Conservation (phyloP, 1,140 invertebrate species). For the Idris sp. region DNA sequence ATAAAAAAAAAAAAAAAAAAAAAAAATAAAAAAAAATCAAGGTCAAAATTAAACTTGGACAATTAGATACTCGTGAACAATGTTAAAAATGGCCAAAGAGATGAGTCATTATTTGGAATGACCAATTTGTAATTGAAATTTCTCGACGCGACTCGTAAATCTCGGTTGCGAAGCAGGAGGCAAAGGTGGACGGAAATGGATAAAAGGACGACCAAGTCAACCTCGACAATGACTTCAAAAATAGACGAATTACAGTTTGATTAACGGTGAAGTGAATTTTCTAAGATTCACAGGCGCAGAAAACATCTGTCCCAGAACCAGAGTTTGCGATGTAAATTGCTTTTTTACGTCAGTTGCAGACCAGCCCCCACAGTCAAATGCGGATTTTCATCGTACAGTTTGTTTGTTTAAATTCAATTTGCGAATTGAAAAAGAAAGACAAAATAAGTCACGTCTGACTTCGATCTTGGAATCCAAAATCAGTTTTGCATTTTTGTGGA, state of each 20-base stretch:
- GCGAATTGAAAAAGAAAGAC: no score
- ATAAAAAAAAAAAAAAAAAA: no score
- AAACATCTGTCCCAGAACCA: conserved; percentile 59
- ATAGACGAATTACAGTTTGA: conserved; percentile 57
- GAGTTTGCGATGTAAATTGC: conserved; percentile 65
- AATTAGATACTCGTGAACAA: no score
- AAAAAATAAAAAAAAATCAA: no score
- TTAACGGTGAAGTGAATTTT: conserved; percentile 61
- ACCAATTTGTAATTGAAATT: conserved; percentile 57
- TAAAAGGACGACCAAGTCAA: conserved; percentile 43
- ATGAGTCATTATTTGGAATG: conserved; percentile 47
- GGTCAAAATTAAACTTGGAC: no score
- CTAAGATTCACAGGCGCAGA: conserved; percentile 54
- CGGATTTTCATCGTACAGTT: no score
- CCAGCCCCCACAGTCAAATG: no score
- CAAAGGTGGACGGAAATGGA: conserved; percentile 47
- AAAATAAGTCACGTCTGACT: conserved; percentile 25
- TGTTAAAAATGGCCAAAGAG: conserved; percentile 30
- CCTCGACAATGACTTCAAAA: conserved; percentile 53
- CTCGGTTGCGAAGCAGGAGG: conserved; percentile 14
- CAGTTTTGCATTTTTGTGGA: conserved; percentile 27
- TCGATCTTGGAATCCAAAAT: conserved; percentile 49
- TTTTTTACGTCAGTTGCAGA: conserved; percentile 59
- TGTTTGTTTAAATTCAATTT: conserved; percentile 54
- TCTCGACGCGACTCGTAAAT: conserved; percentile 38